Evolutionary conservation across 2,888 invertebrate species (phyloP).

Genomic region (Diarsia rubi): DNA sequence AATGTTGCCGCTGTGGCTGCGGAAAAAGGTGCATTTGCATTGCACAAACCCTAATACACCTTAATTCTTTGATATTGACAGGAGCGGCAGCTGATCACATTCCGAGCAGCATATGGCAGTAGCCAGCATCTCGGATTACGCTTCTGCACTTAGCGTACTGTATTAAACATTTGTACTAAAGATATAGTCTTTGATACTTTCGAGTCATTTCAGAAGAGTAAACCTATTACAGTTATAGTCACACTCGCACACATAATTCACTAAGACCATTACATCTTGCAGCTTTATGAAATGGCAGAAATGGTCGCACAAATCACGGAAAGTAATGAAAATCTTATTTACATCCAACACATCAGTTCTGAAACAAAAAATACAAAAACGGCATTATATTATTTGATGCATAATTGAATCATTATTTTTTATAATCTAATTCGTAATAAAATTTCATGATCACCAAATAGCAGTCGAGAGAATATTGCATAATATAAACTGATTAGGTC

Average conservation of each 20-base stretch:
- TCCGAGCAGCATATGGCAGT: conserved; percentile 5
- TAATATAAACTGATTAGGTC: too few relatives aligned
- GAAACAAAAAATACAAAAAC: conserved; percentile 49
- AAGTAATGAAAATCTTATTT: conserved; percentile 33
- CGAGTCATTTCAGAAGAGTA: conserved; percentile 8
- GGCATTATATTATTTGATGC: conserved; percentile 17
- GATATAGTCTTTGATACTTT: conserved; percentile 20
- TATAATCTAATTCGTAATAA: not conserved
- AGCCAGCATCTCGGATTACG: not conserved
- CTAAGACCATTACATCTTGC: conserved; percentile 28
- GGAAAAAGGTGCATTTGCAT: conserved; percentile 1
- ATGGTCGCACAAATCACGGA: conserved; percentile 58
- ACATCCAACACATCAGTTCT: conserved; percentile 32
- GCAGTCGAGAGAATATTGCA: not conserved
- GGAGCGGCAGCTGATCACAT: conserved; percentile 11
- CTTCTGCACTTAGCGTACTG: conserved; percentile 3
- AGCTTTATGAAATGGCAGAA: conserved; percentile 37
- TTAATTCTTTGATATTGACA: not conserved
- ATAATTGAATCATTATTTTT: not conserved
- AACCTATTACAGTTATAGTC: conserved; percentile 26
- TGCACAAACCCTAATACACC: not conserved
- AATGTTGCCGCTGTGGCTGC: not conserved
- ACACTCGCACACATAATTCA: conserved; percentile 38
- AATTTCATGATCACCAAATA: not conserved
- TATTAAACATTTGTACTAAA: conserved; percentile 2